A percentile compares a stretch with the other conserved stretches of the same genome.
Conservation (phyloP, 2,797 vertebrate genomes). For the Chelidonichthys spinosus region DNA sequence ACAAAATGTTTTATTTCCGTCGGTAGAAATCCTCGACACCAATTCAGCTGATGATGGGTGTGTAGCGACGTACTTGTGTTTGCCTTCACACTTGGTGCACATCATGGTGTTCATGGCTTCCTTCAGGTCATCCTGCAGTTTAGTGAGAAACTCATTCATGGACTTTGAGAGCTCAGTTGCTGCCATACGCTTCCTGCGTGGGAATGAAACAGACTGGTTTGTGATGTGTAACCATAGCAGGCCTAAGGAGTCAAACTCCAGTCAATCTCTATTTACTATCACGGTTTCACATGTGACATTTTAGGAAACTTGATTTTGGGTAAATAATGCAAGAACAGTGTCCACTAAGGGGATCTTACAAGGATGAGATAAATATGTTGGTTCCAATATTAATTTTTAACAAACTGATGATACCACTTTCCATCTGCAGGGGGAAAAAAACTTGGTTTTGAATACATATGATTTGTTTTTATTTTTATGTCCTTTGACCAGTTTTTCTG, state of each 20-base stretch:
- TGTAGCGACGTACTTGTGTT: constrained; percentile 88
- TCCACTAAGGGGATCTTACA: background rate
- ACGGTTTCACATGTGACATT: background rate
- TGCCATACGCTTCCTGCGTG: constrained; percentile 90
- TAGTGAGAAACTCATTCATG: constrained; percentile 93
- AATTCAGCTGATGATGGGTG: background rate
- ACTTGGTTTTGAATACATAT: background rate
- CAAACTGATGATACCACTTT: background rate
- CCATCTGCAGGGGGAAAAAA: background rate
- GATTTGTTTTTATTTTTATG: background rate
- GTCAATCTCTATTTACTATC: background rate
- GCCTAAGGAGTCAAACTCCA: background rate
- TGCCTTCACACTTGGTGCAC: constrained; percentile 95
- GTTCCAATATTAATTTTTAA: background rate
- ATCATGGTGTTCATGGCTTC: constrained; percentile 98
- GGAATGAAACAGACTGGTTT: background rate
- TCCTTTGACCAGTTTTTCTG: background rate
- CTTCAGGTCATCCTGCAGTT: constrained; percentile 94
- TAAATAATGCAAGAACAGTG: background rate
- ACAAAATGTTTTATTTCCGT: background rate
- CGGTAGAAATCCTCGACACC: background rate
- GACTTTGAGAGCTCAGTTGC: constrained; percentile 92
- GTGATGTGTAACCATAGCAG: constrained; percentile 6
- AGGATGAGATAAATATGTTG: background rate
- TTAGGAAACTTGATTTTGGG: background rate